Percentiles rank a stretch among this genome's conserved stretches.
phyloP scores from a whole-genome alignment of 2,888 invertebrate species.

The Clunio marinus region DNA sequence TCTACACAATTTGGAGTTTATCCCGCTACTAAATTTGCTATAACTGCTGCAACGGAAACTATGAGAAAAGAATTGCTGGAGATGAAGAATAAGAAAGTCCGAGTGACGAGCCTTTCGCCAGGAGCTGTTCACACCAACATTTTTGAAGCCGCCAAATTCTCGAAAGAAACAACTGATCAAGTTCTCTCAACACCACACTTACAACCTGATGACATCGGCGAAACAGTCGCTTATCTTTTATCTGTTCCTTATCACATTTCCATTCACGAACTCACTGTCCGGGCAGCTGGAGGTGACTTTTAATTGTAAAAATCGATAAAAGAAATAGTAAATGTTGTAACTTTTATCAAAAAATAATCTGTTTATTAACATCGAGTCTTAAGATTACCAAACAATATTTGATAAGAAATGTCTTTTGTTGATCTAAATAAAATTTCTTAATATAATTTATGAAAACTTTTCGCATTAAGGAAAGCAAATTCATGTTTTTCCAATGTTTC shows the following conservation, averaged over 20 bases:
- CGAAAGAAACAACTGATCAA: not conserved
- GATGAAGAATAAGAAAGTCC: constrained; percentile 9
- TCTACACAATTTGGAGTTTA: not conserved
- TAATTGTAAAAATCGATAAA: no score
- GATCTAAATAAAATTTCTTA: no score
- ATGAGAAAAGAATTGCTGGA: constrained; percentile 15
- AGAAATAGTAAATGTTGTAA: no score
- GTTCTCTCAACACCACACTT: not conserved
- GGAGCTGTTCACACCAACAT: not conserved
- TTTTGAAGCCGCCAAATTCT: not conserved
- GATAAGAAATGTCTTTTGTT: no score
- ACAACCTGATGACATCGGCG: constrained; percentile 19
- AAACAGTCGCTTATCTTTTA: constrained; percentile 5
- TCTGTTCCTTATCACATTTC: not conserved
- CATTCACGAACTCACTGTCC: not conserved
- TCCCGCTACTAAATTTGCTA: not conserved
- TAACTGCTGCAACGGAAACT: not conserved
- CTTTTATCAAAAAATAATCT: no score
- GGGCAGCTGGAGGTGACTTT: constrained; percentile 11
- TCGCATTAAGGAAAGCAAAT: no score
- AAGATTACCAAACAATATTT: no score
- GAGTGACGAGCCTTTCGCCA: constrained; percentile 24
- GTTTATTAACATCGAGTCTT: no score
- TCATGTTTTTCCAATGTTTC: no score
- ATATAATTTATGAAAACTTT: no score